Evolutionary conservation across 1,140 invertebrate species (phyloP).

Genomic region (Aphelenchoides besseyi): DNA sequence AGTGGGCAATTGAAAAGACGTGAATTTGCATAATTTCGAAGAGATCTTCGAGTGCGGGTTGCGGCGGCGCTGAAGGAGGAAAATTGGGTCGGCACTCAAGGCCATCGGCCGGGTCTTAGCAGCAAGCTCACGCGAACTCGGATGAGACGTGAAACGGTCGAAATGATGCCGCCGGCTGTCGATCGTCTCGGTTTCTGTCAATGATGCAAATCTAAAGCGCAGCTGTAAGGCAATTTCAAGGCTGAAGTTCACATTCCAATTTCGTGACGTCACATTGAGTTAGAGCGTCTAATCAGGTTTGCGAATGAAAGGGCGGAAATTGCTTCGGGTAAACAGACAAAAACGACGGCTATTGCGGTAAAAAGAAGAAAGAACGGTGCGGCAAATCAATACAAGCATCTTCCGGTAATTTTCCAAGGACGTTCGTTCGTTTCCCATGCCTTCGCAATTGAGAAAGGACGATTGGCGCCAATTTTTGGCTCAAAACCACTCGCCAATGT

Average conservation of each 20-base stretch:
- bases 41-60: too few relatives aligned
- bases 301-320: not conserved
- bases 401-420: not conserved
- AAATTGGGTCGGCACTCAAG: not conserved
- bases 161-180: not conserved
- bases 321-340: not conserved
- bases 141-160: too few relatives aligned
- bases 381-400: not conserved
- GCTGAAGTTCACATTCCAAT: not conserved
- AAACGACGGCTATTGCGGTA: not conserved
- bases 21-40: slow-evolving; percentile 4
- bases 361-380: not conserved
- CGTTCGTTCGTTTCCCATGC: not conserved
- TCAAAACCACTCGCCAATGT: too few relatives aligned
- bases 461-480: not conserved
- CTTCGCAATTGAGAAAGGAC: not conserved
- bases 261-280: not conserved
- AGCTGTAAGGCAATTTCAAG: not conserved
- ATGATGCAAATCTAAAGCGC: not conserved
- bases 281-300: not conserved
- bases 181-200: not conserved
- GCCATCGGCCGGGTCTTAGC: not conserved
- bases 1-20: not conserved
- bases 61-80: too few relatives aligned
- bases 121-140: not conserved